A percentile compares a stretch with the other conserved stretches of the same genome.
These are phyloP conservation scores for Nematopogon swammerdamellus DNA, from an alignment of 2,888 invertebrate species.

Conservation along the genomic window DNA sequence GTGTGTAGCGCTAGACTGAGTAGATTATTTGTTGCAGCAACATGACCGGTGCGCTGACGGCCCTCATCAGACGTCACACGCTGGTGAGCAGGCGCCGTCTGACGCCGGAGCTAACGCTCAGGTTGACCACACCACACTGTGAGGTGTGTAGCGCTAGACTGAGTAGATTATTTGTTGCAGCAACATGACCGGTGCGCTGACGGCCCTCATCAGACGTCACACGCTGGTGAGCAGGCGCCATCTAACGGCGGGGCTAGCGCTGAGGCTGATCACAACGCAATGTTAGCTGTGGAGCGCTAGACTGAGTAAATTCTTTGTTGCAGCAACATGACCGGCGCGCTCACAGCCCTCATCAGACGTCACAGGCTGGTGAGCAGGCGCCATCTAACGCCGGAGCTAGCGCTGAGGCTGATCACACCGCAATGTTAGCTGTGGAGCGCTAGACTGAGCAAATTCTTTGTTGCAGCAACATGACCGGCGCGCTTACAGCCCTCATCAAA, in stretches of 20 bases:
- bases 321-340: constrained; percentile 24
- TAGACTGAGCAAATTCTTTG: no score
- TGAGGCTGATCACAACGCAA: constrained; percentile 60
- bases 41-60: constrained; percentile 24
- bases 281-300: constrained; percentile 60
- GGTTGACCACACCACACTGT: constrained; percentile 61
- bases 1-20: no score
- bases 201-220: constrained; percentile 27
- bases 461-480: constrained; percentile 25
- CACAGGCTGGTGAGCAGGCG: constrained; percentile 31
- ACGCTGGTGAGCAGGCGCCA: constrained; percentile 38
- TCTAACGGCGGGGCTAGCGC: constrained; percentile 62
- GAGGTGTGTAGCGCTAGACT: constrained; percentile 58
- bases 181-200: constrained; percentile 24
- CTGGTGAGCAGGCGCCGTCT: constrained; percentile 42
- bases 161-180: constrained; percentile 13
- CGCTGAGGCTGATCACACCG: constrained; percentile 59
- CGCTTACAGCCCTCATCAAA: constrained; percentile 23
- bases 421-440: constrained; percentile 58
- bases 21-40: constrained; percentile 15
- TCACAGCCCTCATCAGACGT: constrained; percentile 24
- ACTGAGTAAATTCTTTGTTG: no score
- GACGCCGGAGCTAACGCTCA: constrained; percentile 62
- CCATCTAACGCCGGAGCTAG: constrained; percentile 65
- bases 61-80: constrained; percentile 32